Evolutionary conservation across 2,888 invertebrate genomes (phyloP).

Genomic region (Torymus aiolomorphi): DNA sequence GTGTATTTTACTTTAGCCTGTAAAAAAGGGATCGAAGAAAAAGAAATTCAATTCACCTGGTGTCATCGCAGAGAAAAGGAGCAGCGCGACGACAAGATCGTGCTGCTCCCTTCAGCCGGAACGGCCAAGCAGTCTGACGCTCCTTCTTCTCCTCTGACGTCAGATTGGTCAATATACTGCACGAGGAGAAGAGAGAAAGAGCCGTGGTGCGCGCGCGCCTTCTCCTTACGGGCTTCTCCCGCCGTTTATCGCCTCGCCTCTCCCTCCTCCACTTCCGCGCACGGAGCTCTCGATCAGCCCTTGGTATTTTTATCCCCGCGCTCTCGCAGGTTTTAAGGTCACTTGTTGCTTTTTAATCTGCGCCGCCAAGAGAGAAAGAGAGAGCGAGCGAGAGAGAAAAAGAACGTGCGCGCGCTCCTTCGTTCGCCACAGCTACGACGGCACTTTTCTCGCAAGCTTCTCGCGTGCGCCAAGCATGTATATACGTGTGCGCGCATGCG

Average conservation of each 20-base stretch:
- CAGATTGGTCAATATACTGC: slow-evolving; percentile 54
- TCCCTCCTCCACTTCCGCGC: slow-evolving; percentile 51
- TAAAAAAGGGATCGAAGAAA: too few relatives aligned
- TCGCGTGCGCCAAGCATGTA: background rate
- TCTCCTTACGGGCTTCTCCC: background rate
- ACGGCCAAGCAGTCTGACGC: slow-evolving; percentile 44
- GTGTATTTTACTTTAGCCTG: too few relatives aligned
- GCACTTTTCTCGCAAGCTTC: slow-evolving; percentile 44
- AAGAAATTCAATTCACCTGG: too few relatives aligned
- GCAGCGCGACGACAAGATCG: slow-evolving; percentile 42
- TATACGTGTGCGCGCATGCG: background rate
- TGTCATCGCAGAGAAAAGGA: background rate
- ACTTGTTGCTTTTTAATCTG: slow-evolving; percentile 75
- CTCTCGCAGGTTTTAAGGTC: slow-evolving; percentile 71
- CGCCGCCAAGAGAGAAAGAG: slow-evolving; percentile 37
- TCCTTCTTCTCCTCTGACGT: slow-evolving; percentile 40
- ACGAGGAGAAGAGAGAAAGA: too few relatives aligned
- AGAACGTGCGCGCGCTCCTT: slow-evolving; percentile 10
- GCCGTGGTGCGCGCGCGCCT: too few relatives aligned
- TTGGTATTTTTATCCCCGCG: slow-evolving; percentile 71
- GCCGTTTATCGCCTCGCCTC: slow-evolving; percentile 44
- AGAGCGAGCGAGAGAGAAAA: slow-evolving; percentile 7
- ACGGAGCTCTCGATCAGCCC: slow-evolving; percentile 72
- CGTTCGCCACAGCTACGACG: slow-evolving; percentile 3
- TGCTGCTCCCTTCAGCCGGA: slow-evolving; percentile 57